Percentiles rank a stretch among this genome's conserved stretches.
phyloP scores from a whole-genome alignment of 2,888 invertebrate species.

The Ornithoptera alexandrae region DNA sequence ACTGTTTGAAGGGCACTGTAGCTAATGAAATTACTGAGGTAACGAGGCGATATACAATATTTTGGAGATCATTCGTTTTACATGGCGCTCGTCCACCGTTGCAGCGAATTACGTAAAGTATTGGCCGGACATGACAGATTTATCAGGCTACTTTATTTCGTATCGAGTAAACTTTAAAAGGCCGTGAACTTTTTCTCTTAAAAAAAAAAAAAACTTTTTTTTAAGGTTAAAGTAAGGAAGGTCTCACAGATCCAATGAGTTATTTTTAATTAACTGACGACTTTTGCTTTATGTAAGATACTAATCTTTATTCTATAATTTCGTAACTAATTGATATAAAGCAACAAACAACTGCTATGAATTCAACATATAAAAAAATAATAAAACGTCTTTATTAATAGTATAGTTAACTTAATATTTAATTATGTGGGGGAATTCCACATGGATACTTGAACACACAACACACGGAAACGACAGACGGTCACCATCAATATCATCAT shows the following conservation, averaged over 20 bases:
- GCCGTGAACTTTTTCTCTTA: conserved; percentile 24
- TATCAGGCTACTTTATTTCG: conserved; percentile 18
- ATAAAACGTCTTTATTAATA: background rate
- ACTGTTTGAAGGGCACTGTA: too few relatives aligned
- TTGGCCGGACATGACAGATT: conserved; percentile 11
- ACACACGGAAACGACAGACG: too few relatives aligned
- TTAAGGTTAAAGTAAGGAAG: conserved; percentile 7
- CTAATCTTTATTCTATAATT: background rate
- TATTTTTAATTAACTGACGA: conserved; percentile 1
- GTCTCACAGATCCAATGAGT: conserved; percentile 2
- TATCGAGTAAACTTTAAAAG: conserved; percentile 24
- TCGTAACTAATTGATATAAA: background rate
- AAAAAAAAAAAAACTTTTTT: conserved; percentile 7
- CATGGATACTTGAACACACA: too few relatives aligned
- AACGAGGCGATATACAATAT: background rate
- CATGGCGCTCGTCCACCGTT: background rate
- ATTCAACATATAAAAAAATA: background rate
- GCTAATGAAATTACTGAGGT: too few relatives aligned
- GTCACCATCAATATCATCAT: too few relatives aligned
- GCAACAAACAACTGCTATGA: background rate
- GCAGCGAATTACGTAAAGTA: conserved; percentile 4
- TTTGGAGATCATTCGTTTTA: background rate
- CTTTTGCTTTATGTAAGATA: background rate
- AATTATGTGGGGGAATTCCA: too few relatives aligned
- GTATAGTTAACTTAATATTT: too few relatives aligned